phyloP scores from a whole-genome alignment of 2,888 invertebrate species.

The Fragum fragum region DNA sequence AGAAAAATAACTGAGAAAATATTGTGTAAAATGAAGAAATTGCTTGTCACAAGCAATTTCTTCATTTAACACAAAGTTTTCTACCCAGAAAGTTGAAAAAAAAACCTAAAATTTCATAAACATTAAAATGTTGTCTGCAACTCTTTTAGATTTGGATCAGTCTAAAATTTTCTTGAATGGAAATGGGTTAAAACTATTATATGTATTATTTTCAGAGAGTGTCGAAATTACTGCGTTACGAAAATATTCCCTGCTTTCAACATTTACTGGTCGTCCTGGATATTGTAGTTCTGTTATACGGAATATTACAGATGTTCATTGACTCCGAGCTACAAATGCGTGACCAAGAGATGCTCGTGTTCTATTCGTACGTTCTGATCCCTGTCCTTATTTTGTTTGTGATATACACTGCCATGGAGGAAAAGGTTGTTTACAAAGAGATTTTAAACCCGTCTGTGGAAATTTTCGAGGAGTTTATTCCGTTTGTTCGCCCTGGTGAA shows the following conservation, averaged over 20 bases:
- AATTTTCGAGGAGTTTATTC: neutral
- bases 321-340: neutral
- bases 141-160: no score
- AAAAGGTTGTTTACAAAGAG: constrained; percentile 2
- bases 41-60: no score
- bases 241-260: neutral
- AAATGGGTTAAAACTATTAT: no score
- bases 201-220: neutral
- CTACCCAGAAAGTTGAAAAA: no score
- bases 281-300: neutral
- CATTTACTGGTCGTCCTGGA: neutral
- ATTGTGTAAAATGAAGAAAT: no score
- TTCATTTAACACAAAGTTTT: no score
- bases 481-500: neutral
- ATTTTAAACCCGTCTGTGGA: constrained; percentile 1
- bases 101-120: no score
- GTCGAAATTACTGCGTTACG: neutral
- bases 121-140: no score
- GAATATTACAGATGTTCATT: neutral
- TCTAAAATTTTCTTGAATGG: no score
- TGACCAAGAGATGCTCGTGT: neutral
- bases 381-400: neutral
- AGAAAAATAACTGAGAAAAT: no score
- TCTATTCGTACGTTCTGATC: neutral
- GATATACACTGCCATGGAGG: constrained; percentile 4